Conservation (phyloP, 2,888 invertebrate species). For the Tyria jacobaeae region DNA sequence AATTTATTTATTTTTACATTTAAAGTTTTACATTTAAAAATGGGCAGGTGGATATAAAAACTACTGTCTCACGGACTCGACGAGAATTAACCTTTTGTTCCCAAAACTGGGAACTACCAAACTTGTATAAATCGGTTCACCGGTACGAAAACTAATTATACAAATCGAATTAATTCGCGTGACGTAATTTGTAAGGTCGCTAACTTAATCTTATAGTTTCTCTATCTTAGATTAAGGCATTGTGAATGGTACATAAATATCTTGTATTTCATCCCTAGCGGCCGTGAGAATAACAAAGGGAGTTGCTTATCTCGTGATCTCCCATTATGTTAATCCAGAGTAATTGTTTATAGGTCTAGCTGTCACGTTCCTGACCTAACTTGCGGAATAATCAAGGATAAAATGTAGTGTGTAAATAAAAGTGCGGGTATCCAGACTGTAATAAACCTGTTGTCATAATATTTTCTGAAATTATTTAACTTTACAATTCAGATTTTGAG, state of each 20-base stretch:
- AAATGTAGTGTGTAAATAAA: neutral
- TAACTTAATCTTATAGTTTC: constrained; percentile 31
- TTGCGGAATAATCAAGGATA: constrained; percentile 14
- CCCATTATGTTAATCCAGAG: constrained; percentile 59
- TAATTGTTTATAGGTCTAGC: constrained; percentile 60
- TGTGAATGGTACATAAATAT: constrained; percentile 35
- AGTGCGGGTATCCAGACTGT: too few species aligned
- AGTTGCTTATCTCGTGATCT: constrained; percentile 51
- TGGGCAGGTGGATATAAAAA: too few species aligned
- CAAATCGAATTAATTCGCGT: constrained; percentile 16
- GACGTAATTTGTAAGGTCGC: constrained; percentile 31
- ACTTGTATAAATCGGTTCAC: neutral
- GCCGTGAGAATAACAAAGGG: constrained; percentile 41
- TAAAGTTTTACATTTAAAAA: too few species aligned
- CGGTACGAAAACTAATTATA: constrained; percentile 12
- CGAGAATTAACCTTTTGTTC: neutral
- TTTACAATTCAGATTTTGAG: neutral
- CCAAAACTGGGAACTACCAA: neutral
- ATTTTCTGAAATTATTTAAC: neutral
- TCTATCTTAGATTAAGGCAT: constrained; percentile 37
- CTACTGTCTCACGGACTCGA: too few species aligned
- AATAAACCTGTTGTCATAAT: too few species aligned
- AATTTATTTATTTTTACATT: too few species aligned
- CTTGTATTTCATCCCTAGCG: constrained; percentile 26
- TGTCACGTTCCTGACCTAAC: constrained; percentile 24